Evolutionary conservation across 2,888 invertebrate species (phyloP), one percentile per base, ranked within the genome.

Genomic region (Macaria notata): DNA sequence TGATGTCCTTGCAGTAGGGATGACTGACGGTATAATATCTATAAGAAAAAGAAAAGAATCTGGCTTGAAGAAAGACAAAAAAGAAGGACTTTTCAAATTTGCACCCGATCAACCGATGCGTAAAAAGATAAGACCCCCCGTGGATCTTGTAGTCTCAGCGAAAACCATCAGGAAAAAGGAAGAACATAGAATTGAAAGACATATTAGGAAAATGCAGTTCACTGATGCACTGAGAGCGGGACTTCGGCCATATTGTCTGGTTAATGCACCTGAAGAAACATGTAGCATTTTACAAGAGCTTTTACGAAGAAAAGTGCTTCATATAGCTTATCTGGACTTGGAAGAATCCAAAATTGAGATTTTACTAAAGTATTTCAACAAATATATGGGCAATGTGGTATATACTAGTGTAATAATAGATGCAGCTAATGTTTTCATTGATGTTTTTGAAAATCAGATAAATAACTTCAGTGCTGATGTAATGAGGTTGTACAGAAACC

Each of bases 21-120:
- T 98, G 95, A 94, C 96, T 6, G 98, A 98, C 88, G 98, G 98
- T 46, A 92, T 98, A 46, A 94, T 99, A 64, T 97, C 98, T 6
- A 94, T 99, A 59, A 94, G 95, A 72, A 94, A 96, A 76, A 92
- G 96, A 78, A 95, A 95, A 73, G 93, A 94, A 61, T 92, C 92
- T 36, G 73, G 73, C 2, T 79, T 84, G 61, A 81, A 73, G 49
- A 81, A 81, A 63, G 81, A 85, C 63, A 83, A 76, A 54, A 81
- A 72, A 31, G 33, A 46, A 62, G 81, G 83, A 3, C 68, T 81
- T 44, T 92, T 92, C 67, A 94, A 93, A 81, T 85, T 92, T 72
- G 84, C 90, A 31, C 92, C 93, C 9, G 93, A 93, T 71, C 61
- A 38, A 41, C 41, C 6, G 9, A 33, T 46, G 9, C 46, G 31